Evolutionary conservation across 2,888 invertebrate genomes (phyloP), one percentile per base, ranked within the genome.

Genomic region (Trichopria drosophilae): DNA sequence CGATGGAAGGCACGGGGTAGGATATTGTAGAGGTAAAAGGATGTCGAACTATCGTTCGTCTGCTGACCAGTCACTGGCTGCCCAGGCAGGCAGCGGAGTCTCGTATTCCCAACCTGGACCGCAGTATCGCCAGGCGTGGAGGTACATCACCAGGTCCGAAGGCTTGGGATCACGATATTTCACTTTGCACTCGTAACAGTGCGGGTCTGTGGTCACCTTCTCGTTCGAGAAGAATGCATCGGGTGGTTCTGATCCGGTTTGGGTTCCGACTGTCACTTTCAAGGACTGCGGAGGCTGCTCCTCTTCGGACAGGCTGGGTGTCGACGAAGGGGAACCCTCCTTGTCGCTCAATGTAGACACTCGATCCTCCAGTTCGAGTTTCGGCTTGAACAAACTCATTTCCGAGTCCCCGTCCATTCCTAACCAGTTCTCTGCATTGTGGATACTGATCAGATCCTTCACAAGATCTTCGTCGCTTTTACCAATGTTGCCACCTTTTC

Each of bases 91-190:
- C 64, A 95, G 79, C 69, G 89, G 87, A 2, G 94, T 93, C 77
- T 92, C 88, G 76, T 91, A 97, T 68, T 90, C 89, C 95, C 95
- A 96, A 37, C 90, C 93, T 48, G 93, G 91, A 23, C 95, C 95
- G 83, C 86, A 86, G 76, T 93, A 93, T 69, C 90, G 90, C 90
- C 91, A 91, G 22, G 96, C 96, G 77, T 97, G 97, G 34, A 97
- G 83, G 77, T 93, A 97, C 92, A 97, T 93, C 62, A 95, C 88
- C 53, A 97, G 83, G 76, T 96, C 93, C 61, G 89, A 84, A 0
- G 93, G 91, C 57, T 89, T 85, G 0, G 97, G 96, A 76, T 97
- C 96, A 59, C 90, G 81, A 79, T 92, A 95, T 53, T 90, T 83
- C 51, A 92, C 89, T 77, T 91, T 91, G 77, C 96, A 97, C 77